Evolutionary conservation across 2,113 vertebrate genomes (phyloP), one percentile per base, ranked within the genome.

Genomic region (Murina feae): DNA sequence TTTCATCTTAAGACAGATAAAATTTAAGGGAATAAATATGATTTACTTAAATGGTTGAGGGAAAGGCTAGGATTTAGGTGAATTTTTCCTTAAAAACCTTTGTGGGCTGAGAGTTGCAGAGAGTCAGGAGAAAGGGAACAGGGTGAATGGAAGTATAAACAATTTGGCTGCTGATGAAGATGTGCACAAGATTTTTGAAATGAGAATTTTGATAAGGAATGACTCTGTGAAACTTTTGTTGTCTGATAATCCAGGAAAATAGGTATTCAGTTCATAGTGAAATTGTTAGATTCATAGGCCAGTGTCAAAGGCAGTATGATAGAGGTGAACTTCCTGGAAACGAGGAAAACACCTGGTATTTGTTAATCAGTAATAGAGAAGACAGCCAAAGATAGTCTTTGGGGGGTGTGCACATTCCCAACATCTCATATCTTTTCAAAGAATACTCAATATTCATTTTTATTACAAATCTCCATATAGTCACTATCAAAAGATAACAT

Each of bases 51-150:
- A 6, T 42, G 20, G 12, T 28, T 71, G 2, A 65, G 4, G 4
- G 16, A 74, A 88, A 90, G 17, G 2, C 9, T n/a, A n/a, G 1
- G 7, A 9, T 51, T 4, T 39, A 66, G 8, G 76, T 14, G 0
- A 13, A 44, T 37, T 7, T 6, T 42, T 84, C 6, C 9, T 68
- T 11, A 17, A 18, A 35, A 55, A 75, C 25, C 5, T 1, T 2
- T 1, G 20, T 16, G 32, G 8, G 23, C 17, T 71, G 9, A 53
- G 5, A 42, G 12, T 17, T 66, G 13, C 5, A 65, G 42, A 0
- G 23, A 23, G 1, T n/a, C 4, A 32, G 1, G 30, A 6, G 65
- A 72, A 78, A 37, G 0, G 0, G 30, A 28, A 6, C 12, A 74
- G 12, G 9, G 2, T 30, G 5, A 51, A 20, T 42, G 35, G 12